Evolutionary conservation across 2,888 invertebrate species (phyloP).

Genomic region (Mimachlamys varia): DNA sequence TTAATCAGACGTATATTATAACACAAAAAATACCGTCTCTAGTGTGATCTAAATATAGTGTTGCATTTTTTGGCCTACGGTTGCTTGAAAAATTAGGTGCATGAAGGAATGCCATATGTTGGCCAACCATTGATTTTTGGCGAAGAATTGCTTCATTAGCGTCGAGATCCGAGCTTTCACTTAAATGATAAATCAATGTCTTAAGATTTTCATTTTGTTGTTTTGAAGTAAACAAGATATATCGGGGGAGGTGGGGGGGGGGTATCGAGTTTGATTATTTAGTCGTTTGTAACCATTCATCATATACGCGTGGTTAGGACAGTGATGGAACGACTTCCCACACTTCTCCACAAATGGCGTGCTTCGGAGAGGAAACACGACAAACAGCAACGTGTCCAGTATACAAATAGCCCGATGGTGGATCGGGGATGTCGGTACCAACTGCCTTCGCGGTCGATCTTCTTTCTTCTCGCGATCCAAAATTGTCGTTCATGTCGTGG

Average conservation of each 20-base stretch:
- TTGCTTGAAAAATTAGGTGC: too few species aligned
- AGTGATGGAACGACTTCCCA: neutral
- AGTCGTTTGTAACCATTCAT: neutral
- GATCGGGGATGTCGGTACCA: neutral
- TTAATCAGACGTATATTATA: too few species aligned
- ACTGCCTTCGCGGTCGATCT: neutral
- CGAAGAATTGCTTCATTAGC: neutral
- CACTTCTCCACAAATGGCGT: neutral
- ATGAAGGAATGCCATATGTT: too few species aligned
- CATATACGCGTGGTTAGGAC: neutral
- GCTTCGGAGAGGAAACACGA: neutral
- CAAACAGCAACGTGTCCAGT: neutral
- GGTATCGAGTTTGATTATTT: neutral
- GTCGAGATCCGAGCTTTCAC: neutral
- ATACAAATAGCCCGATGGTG: neutral
- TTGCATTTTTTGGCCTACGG: too few species aligned
- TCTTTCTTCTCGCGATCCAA: neutral
- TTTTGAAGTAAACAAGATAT: neutral
- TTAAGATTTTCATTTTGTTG: neutral
- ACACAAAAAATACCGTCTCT: too few species aligned
- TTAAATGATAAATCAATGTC: constrained; percentile 10
- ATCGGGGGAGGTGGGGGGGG: neutral
- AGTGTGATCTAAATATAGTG: too few species aligned
- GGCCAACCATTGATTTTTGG: neutral
- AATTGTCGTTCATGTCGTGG: neutral